These are phyloP conservation scores for Lissocephala sabroskyi DNA, from an alignment of 2,888 invertebrate species.

Conservation along the genomic window DNA sequence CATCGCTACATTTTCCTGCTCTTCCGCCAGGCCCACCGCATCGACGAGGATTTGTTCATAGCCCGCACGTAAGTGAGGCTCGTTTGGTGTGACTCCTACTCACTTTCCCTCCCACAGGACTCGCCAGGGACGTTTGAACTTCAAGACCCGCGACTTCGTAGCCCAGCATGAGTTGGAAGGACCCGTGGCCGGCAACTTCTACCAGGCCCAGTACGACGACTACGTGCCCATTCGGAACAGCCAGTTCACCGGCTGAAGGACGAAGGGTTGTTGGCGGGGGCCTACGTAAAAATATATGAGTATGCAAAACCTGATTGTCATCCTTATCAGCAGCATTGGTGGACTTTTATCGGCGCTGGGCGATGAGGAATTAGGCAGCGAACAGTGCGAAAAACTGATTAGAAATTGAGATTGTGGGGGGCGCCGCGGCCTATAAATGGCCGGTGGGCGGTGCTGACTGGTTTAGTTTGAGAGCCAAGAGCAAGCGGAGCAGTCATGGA, in stretches of 20 bases:
- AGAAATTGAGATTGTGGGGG: conserved; percentile 5
- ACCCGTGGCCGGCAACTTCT: conserved; percentile 66
- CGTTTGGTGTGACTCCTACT: too few species aligned
- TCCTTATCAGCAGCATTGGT: conserved; percentile 16
- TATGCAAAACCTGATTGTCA: conserved; percentile 29
- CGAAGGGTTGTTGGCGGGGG: conserved; percentile 4
- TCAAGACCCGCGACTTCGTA: conserved; percentile 82
- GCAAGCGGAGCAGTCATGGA: conserved; percentile 52
- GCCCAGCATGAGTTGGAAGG: conserved; percentile 81
- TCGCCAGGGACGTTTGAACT: conserved; percentile 74
- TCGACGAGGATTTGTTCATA: conserved; percentile 36
- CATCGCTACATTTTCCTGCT: conserved; percentile 88
- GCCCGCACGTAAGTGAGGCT: conserved; percentile 50
- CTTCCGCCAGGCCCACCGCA: conserved; percentile 76
- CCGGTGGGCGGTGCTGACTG: too few species aligned
- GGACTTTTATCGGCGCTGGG: conserved; percentile 34
- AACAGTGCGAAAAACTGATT: conserved; percentile 43
- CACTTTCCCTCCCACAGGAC: too few species aligned
- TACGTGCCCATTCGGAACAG: conserved; percentile 72
- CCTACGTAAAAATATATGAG: background rate
- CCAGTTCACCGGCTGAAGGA: conserved; percentile 25
- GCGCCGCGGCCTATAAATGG: too few species aligned
- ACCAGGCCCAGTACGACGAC: conserved; percentile 66
- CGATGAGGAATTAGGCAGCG: conserved; percentile 14
- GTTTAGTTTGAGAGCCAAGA: conserved; percentile 25